Conservation (phyloP, 2,888 invertebrate species). For the Xanthorhoe designata region DNA sequence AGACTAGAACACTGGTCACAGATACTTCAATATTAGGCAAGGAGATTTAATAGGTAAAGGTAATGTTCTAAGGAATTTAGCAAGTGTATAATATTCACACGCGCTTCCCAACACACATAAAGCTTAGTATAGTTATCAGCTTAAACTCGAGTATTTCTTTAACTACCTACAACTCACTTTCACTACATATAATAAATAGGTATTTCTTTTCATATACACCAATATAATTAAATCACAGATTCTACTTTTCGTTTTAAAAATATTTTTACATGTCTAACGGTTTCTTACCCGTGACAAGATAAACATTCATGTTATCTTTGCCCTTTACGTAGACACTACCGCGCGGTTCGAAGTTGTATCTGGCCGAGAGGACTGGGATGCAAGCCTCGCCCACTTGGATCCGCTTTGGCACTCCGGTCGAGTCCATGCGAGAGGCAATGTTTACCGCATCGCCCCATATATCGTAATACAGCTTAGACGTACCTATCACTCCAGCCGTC, state of each 20-base stretch:
- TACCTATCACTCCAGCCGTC: constrained; percentile 98
- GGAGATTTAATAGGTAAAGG: constrained; percentile 62
- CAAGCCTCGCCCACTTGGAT: constrained; percentile 94
- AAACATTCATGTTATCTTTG: constrained; percentile 97
- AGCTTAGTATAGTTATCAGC: constrained; percentile 64
- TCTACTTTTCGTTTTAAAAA: constrained; percentile 64
- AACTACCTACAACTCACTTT: constrained; percentile 56
- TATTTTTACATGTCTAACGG: constrained; percentile 53
- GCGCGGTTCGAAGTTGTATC: constrained; percentile 95
- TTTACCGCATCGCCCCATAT: constrained; percentile 99
- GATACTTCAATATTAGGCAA: constrained; percentile 72
- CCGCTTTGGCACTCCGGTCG: constrained; percentile 94
- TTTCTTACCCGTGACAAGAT: constrained; percentile 87
- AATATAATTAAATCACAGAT: constrained; percentile 82
- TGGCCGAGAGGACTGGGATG: constrained; percentile 87
- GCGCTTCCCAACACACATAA: constrained; percentile 52
- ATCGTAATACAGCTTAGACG: constrained; percentile 97
- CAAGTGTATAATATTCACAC: constrained; percentile 51
- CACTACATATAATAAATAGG: constrained; percentile 63
- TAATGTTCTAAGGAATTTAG: constrained; percentile 49
- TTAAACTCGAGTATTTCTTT: constrained; percentile 70
- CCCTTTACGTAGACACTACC: constrained; percentile 98
- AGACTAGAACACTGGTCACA: constrained; percentile 83
- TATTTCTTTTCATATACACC: constrained; percentile 47
- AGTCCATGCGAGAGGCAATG: constrained; percentile 98